A percentile compares a stretch with the other conserved stretches of the same genome.
These are phyloP conservation scores for Ursus arctos DNA, from an alignment of 2,113 vertebrate genomes.

Conservation along the genomic window DNA sequence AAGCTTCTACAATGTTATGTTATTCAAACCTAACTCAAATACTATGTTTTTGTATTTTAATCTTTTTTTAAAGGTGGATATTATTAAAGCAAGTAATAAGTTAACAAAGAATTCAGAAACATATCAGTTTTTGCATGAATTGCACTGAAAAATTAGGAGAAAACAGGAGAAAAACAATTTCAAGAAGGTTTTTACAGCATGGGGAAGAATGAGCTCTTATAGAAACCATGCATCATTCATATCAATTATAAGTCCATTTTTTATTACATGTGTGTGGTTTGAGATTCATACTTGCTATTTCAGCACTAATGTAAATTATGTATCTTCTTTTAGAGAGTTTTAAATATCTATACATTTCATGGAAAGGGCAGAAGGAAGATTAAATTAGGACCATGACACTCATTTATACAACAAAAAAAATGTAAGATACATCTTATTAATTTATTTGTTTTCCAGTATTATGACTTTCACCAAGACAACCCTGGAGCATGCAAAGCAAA, in stretches of 20 bases:
- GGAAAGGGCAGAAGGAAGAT: neutral
- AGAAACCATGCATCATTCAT: neutral
- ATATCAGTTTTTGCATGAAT: neutral
- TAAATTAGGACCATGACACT: neutral
- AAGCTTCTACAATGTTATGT: neutral
- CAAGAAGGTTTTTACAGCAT: neutral
- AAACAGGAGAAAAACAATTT: no score
- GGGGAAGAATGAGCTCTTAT: neutral
- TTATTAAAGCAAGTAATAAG: neutral
- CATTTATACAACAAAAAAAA: neutral
- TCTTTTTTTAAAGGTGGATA: neutral
- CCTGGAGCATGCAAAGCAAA: neutral
- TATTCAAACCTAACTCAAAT: neutral
- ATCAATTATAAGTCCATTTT: neutral
- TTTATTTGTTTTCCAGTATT: neutral
- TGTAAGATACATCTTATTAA: neutral
- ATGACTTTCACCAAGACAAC: neutral
- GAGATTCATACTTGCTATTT: neutral
- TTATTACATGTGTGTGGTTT: neutral
- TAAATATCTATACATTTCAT: neutral
- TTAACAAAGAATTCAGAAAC: neutral
- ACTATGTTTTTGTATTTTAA: neutral
- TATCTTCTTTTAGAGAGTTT: neutral
- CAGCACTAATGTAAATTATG: neutral
- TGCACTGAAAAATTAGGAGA: neutral